A percentile compares a stretch with the other conserved stretches of the same genome.
phyloP scores from a whole-genome alignment of 2,113 vertebrate species.

The Donacobius atricapilla region DNA sequence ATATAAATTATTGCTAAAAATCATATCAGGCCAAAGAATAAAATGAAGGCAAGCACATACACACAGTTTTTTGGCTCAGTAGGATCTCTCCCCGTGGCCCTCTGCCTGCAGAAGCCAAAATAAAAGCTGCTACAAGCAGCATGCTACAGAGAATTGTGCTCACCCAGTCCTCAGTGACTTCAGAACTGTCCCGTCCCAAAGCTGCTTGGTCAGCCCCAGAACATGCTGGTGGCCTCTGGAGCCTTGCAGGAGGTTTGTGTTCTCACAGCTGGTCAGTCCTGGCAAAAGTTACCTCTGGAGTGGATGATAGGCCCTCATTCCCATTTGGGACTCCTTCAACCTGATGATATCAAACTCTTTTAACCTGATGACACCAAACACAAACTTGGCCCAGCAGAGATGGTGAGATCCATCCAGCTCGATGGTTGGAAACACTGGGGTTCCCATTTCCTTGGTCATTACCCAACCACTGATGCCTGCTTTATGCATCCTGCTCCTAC shows the following conservation, averaged over 20 bases:
- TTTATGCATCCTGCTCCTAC: background rate
- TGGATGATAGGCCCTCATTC: background rate
- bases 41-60: background rate
- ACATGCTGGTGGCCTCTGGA: background rate
- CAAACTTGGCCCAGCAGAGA: background rate
- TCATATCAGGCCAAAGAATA: background rate
- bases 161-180: background rate
- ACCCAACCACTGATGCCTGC: background rate
- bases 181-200: background rate
- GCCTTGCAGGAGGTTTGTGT: background rate
- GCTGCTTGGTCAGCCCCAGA: background rate
- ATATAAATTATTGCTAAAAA: background rate
- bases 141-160: background rate
- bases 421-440: background rate
- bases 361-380: background rate
- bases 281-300: background rate
- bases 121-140: background rate
- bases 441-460: background rate
- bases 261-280: background rate
- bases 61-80: background rate
- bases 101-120: background rate
- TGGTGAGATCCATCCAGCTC: background rate
- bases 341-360: background rate
- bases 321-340: background rate
- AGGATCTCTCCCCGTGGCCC: background rate